Percentiles rank a stretch among this genome's conserved stretches.
Conservation (phyloP, 1,140 invertebrate species). For the Zaprionus camerounensis region DNA sequence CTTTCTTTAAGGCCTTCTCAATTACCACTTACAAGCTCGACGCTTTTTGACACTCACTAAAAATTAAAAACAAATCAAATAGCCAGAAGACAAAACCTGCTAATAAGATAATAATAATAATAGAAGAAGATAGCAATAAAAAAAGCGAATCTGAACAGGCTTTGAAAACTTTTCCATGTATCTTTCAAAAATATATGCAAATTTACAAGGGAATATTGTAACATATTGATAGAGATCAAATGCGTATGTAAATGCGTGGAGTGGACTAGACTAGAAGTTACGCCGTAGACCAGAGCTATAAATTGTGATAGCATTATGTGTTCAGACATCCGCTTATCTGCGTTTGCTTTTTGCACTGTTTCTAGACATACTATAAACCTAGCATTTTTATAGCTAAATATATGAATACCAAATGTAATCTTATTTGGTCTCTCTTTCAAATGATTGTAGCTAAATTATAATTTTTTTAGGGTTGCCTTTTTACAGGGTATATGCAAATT, state of each 20-base stretch:
- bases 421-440: neutral
- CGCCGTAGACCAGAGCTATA: neutral
- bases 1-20: slow-evolving; percentile 54
- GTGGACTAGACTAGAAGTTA: neutral
- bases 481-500: neutral
- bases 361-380: neutral
- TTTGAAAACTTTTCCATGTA: slow-evolving; percentile 15
- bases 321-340: neutral
- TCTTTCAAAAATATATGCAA: slow-evolving; percentile 17
- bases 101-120: slow-evolving; percentile 13
- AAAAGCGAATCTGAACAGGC: neutral
- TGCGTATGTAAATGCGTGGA: slow-evolving; percentile 6
- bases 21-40: slow-evolving; percentile 31
- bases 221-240: slow-evolving; percentile 14
- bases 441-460: neutral
- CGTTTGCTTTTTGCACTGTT: neutral
- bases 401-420: neutral
- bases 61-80: neutral
- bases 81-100: slow-evolving; percentile 10
- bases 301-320: neutral
- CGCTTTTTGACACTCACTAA: slow-evolving; percentile 19
- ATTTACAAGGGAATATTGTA: neutral
- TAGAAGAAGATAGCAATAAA: neutral
- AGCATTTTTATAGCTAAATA: neutral
- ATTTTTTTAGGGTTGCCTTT: neutral